These are phyloP conservation scores for Nestor notabilis DNA, from an alignment of 2,113 vertebrate species.

Conservation along the genomic window DNA sequence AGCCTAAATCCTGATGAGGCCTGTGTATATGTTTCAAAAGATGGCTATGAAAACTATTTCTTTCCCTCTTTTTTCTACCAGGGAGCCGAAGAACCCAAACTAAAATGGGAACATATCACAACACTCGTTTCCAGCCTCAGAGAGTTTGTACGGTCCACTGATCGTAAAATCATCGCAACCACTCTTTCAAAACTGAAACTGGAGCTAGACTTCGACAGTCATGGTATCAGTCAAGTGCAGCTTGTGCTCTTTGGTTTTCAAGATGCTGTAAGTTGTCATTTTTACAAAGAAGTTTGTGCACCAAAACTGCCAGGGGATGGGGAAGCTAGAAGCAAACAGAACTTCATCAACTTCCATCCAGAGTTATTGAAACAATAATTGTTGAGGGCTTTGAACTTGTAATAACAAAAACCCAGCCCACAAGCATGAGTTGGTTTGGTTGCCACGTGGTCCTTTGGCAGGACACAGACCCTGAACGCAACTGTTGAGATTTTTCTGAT, in stretches of 20 bases:
- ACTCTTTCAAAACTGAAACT: slow-evolving; percentile 94
- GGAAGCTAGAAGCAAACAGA: not conserved
- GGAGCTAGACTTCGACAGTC: slow-evolving; percentile 96
- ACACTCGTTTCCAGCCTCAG: slow-evolving; percentile 88
- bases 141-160: slow-evolving; percentile 92
- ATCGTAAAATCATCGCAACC: slow-evolving; percentile 92
- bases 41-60: not conserved
- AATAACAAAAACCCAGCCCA: not conserved
- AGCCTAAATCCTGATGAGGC: not conserved
- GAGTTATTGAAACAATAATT: not conserved
- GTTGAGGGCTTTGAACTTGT: not conserved
- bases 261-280: slow-evolving; percentile 87
- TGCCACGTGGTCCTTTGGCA: not conserved
- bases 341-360: not conserved
- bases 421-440: not conserved
- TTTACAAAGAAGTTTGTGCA: not conserved
- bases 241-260: slow-evolving; percentile 95
- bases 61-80: slow-evolving; percentile 54
- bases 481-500: not conserved
- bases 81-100: slow-evolving; percentile 88
- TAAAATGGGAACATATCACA: slow-evolving; percentile 90
- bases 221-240: slow-evolving; percentile 94
- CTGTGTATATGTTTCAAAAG: not conserved
- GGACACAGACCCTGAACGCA: not conserved
- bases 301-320: not conserved